A percentile compares a stretch with the other conserved stretches of the same genome.
Evolutionary conservation across 2,888 invertebrate species (phyloP).

Genomic region (Andrena bucephala): DNA sequence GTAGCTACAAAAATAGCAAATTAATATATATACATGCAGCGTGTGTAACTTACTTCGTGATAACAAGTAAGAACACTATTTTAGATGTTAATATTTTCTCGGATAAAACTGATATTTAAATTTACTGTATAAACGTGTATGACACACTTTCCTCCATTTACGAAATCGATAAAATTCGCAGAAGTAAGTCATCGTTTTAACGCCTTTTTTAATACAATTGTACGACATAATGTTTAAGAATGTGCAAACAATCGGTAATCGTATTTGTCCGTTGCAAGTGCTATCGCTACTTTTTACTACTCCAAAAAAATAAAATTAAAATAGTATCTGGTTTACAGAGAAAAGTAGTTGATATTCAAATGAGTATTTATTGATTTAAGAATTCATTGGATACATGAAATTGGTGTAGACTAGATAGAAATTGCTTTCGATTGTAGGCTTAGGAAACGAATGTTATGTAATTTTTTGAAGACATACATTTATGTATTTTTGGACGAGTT

Average conservation of each 20-base stretch:
- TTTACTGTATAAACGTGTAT: neutral
- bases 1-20: conserved; percentile 34
- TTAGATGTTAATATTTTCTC: neutral
- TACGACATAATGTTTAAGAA: neutral
- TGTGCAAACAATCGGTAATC: neutral
- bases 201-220: neutral
- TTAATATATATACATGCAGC: conserved; percentile 22
- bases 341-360: too few species aligned
- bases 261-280: too few species aligned
- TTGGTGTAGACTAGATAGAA: neutral
- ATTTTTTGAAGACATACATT: neutral
- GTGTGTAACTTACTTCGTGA: neutral
- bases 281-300: too few species aligned
- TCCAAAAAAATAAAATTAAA: too few species aligned
- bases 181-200: neutral
- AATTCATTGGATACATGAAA: too few species aligned
- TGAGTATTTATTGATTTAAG: too few species aligned
- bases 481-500: neutral
- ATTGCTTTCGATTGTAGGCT: neutral
- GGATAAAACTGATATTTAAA: conserved; percentile 21
- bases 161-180: neutral
- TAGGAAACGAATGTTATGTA: neutral
- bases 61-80: neutral
- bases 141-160: neutral
- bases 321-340: too few species aligned